These are phyloP conservation scores for Apolygus lucorum DNA, from an alignment of 1,140 invertebrate species.

Conservation along the genomic window DNA sequence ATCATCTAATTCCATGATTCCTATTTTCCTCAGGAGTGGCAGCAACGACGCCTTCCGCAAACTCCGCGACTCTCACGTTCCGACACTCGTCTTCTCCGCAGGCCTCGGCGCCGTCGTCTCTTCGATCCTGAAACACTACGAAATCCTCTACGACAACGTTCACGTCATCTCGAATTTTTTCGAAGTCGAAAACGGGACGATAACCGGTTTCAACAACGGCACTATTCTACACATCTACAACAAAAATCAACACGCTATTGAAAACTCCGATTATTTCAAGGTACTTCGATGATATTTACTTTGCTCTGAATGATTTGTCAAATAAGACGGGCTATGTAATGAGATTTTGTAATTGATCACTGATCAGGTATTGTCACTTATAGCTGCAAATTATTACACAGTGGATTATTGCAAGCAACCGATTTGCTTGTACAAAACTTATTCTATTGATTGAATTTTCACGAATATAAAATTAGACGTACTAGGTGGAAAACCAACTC, in stretches of 20 bases:
- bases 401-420: no score
- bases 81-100: constrained; percentile 86
- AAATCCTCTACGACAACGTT: constrained; percentile 64
- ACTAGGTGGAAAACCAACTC: no score
- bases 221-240: constrained; percentile 79
- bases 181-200: constrained; percentile 56
- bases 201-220: constrained; percentile 58
- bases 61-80: constrained; percentile 57
- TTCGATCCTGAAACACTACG: constrained; percentile 60
- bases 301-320: no score
- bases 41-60: constrained; percentile 61
- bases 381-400: no score
- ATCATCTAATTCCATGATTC: no score
- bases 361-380: no score
- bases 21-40: constrained; percentile 53
- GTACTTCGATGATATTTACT: no score
- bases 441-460: no score
- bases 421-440: no score
- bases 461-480: no score
- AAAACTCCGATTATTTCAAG: constrained; percentile 67
- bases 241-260: constrained; percentile 79
- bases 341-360: no score
- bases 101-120: constrained; percentile 81
- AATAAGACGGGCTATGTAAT: no score
- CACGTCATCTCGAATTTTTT: constrained; percentile 87